These are phyloP conservation scores for Nannoperca obscura DNA, from an alignment of 2,797 vertebrate genomes.

Conservation along the genomic window DNA sequence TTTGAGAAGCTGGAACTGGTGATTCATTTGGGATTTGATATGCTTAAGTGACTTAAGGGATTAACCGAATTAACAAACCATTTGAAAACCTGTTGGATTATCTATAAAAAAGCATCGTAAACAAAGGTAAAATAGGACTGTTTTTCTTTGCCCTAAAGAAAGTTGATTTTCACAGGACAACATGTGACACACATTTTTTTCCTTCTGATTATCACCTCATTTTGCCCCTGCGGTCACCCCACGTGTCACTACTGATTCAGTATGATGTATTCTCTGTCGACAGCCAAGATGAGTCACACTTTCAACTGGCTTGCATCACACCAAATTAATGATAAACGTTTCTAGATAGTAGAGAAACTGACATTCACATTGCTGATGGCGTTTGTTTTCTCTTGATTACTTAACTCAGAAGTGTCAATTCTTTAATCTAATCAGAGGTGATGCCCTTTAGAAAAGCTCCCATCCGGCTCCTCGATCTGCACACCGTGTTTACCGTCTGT, in stretches of 20 bases:
- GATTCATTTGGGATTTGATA: no score
- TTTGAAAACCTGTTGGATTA: neutral
- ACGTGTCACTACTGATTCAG: neutral
- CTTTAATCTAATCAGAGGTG: constrained; percentile 36
- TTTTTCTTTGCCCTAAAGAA: neutral
- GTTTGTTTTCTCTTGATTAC: constrained; percentile 26
- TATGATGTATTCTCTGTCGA: neutral
- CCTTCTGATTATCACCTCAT: neutral
- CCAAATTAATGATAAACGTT: neutral
- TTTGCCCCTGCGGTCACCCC: neutral
- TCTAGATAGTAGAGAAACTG: neutral
- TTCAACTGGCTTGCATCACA: constrained; percentile 10
- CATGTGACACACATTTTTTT: neutral
- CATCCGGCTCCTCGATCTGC: neutral
- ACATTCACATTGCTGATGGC: neutral
- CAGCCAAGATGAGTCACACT: constrained; percentile 6
- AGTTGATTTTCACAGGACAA: neutral
- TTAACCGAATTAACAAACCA: neutral
- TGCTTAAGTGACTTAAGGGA: no score
- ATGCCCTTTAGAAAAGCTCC: neutral
- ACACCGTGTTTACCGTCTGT: constrained; percentile 15
- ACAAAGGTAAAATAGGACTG: neutral
- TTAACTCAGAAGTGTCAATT: neutral
- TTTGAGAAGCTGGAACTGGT: neutral
- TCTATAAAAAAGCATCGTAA: neutral